A percentile compares a stretch with the other conserved stretches of the same genome.
Conservation (phyloP, 1,140 invertebrate species). For the Drosophila paulistorum region DNA sequence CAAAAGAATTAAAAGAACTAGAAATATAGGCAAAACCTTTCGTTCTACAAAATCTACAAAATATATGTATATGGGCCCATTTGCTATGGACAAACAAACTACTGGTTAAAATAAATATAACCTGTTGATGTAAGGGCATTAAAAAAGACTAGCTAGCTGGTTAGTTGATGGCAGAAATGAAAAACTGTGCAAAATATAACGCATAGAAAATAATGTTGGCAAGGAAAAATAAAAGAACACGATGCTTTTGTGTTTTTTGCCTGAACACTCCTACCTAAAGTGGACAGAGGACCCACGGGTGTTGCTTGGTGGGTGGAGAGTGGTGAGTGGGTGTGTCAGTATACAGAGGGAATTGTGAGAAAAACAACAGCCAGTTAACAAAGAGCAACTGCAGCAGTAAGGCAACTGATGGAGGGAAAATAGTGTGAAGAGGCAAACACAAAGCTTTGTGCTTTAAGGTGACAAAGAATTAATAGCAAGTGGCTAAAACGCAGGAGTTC, state of each 20-base stretch:
- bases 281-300: slow-evolving; percentile 50
- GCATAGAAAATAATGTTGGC: slow-evolving; percentile 30
- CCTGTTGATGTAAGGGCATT: background rate
- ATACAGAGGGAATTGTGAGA: slow-evolving; percentile 14
- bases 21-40: too few relatives aligned
- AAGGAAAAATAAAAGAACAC: slow-evolving; percentile 18
- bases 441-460: slow-evolving; percentile 50
- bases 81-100: background rate
- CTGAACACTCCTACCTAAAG: slow-evolving; percentile 22
- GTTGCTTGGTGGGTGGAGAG: background rate
- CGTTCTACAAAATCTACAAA: too few relatives aligned
- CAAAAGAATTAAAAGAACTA: background rate
- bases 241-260: slow-evolving; percentile 41
- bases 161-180: slow-evolving; percentile 24
- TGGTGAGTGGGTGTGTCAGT: background rate
- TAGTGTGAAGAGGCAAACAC: background rate
- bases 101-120: background rate
- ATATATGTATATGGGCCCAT: too few relatives aligned
- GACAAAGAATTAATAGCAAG: slow-evolving; percentile 71
- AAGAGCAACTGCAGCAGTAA: slow-evolving; percentile 39
- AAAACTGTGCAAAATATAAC: slow-evolving; percentile 35
- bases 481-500: slow-evolving; percentile 24
- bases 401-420: background rate
- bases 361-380: slow-evolving; percentile 46
- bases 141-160: background rate